A percentile compares a stretch with the other conserved stretches of the same genome.
Conservation (phyloP, 1,140 invertebrate species). For the Spodoptera frugiperda region DNA sequence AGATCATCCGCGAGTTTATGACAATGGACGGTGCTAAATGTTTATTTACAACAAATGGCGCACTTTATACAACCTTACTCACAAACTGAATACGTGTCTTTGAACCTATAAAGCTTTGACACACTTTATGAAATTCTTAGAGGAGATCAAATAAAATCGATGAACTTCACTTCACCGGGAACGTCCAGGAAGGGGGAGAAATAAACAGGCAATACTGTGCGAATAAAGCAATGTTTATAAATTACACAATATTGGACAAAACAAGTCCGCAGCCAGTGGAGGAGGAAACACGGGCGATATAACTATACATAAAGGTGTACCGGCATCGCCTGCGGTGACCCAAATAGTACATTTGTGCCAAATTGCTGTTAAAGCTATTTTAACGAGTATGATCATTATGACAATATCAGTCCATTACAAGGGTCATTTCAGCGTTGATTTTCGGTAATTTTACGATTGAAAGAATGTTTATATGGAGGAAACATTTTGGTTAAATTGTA, state of each 20-base stretch:
- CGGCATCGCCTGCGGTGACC: conserved; percentile 33
- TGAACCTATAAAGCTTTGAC: too few relatives aligned
- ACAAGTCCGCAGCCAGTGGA: neutral
- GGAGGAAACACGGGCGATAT: conserved; percentile 1
- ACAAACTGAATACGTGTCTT: too few relatives aligned
- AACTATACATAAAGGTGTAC: conserved; percentile 14
- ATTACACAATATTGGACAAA: neutral
- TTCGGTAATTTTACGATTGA: conserved; percentile 28
- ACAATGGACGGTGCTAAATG: conserved; percentile 5
- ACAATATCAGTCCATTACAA: conserved; percentile 39
- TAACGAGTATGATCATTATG: conserved; percentile 40
- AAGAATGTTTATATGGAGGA: conserved; percentile 14
- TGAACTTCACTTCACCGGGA: too few relatives aligned
- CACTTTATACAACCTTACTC: neutral
- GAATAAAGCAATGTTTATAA: neutral
- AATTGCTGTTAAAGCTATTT: conserved; percentile 38
- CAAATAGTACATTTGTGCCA: conserved; percentile 42
- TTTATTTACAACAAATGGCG: neutral
- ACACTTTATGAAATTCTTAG: too few relatives aligned
- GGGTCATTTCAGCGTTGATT: conserved; percentile 28
- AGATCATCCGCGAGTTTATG: conserved; percentile 25
- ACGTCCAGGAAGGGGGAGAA: neutral
- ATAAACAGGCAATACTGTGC: conserved; percentile 1
- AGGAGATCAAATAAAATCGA: too few relatives aligned
- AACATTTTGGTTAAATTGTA: conserved; percentile 4